These are phyloP conservation scores for Paralvinella palmiformis DNA, from an alignment of 1,140 invertebrate species.

Conservation along the genomic window DNA sequence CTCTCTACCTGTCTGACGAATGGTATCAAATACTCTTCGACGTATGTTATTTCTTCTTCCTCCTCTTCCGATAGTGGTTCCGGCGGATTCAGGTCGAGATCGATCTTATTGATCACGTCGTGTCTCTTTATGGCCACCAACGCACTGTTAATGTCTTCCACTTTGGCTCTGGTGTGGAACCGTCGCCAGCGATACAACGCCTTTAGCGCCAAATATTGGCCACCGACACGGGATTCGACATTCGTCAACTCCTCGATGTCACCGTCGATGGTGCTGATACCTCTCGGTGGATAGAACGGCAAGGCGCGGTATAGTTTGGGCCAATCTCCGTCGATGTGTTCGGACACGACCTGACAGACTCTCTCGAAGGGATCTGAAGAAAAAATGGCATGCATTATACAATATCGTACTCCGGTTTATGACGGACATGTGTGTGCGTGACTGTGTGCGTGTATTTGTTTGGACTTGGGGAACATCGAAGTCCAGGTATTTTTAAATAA, in stretches of 20 bases:
- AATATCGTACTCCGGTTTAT: background rate
- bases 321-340: slow-evolving; percentile 31
- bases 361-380: slow-evolving; percentile 29
- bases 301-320: slow-evolving; percentile 28
- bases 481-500: background rate
- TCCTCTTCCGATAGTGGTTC: background rate
- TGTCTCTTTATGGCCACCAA: background rate
- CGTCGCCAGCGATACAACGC: background rate
- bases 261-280: slow-evolving; percentile 31
- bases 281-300: slow-evolving; percentile 33
- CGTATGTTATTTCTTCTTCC: background rate
- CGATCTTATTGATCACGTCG: background rate
- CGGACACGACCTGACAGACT: slow-evolving; percentile 28
- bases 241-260: slow-evolving; percentile 29
- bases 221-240: slow-evolving; percentile 16
- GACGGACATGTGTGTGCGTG: background rate
- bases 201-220: background rate
- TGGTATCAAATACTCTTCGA: background rate
- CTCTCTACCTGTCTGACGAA: background rate
- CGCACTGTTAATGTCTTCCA: background rate
- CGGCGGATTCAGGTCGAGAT: background rate
- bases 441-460: background rate
- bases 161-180: background rate
- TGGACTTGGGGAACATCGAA: background rate
- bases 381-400: background rate